Conservation (phyloP, 2,113 vertebrate genomes). For the Sminthopsis crassicaudata region DNA sequence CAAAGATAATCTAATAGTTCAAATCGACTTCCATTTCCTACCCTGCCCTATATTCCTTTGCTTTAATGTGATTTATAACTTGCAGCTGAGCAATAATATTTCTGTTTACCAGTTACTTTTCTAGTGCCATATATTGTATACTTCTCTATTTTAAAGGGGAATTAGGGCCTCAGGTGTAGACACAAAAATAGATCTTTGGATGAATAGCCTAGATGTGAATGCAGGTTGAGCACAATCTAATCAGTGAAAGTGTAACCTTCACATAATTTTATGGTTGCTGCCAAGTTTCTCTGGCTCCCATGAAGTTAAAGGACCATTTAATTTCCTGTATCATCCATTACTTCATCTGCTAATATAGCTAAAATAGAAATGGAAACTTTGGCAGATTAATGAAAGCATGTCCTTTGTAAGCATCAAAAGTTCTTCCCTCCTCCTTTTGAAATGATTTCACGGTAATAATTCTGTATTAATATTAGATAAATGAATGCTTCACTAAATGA, state of each 20-base stretch:
- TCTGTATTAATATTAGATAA: background rate
- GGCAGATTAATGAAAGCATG: background rate
- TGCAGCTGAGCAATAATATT: background rate
- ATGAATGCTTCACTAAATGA: background rate
- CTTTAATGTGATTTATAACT: background rate
- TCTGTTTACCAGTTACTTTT: background rate
- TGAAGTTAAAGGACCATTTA: background rate
- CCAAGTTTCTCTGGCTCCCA: background rate
- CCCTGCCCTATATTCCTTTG: background rate
- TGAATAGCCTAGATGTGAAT: background rate
- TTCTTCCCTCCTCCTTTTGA: background rate
- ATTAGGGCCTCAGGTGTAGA: background rate
- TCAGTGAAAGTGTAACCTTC: background rate
- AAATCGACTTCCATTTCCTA: background rate
- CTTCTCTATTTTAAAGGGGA: background rate
- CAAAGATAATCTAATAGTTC: background rate
- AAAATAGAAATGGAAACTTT: background rate
- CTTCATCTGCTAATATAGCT: background rate
- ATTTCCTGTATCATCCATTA: background rate
- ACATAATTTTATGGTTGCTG: background rate
- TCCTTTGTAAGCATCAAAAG: background rate
- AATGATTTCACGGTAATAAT: background rate
- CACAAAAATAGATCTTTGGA: background rate
- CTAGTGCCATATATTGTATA: background rate
- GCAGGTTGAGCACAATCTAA: background rate